Conservation (phyloP, 2,888 invertebrate species). For the Troilus luridus region DNA sequence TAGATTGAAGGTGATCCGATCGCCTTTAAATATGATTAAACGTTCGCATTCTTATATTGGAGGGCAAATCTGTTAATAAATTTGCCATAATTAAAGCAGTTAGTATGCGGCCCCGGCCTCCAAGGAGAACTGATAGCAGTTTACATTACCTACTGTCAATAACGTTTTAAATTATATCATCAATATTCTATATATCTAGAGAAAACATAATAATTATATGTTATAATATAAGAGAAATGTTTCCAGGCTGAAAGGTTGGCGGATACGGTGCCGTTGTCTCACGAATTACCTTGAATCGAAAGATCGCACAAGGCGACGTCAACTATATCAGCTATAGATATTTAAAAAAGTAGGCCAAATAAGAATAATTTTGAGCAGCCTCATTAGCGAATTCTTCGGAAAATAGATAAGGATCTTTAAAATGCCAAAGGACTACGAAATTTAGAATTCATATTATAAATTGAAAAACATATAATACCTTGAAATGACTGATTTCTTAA, state of each 20-base stretch:
- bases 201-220: not conserved
- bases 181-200: not conserved
- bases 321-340: not conserved
- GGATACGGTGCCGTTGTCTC: not conserved
- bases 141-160: not conserved
- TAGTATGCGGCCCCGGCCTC: not conserved
- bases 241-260: not conserved
- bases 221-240: not conserved
- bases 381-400: not conserved
- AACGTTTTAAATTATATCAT: constrained; percentile 13
- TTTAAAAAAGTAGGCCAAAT: constrained; percentile 26
- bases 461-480: not conserved
- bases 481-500: not conserved
- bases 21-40: not conserved
- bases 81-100: constrained; percentile 24
- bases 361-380: not conserved
- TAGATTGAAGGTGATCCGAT: not conserved
- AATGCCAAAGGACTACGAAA: not conserved
- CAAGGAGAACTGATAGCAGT: not conserved
- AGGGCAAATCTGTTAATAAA: constrained; percentile 23
- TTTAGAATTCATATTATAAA: not conserved
- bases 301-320: not conserved
- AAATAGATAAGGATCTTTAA: not conserved
- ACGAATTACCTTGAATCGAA: not conserved
- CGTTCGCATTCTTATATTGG: constrained; percentile 31